phyloP scores from a whole-genome alignment of 2,888 invertebrate species.

The Steinernema scapterisci region DNA sequence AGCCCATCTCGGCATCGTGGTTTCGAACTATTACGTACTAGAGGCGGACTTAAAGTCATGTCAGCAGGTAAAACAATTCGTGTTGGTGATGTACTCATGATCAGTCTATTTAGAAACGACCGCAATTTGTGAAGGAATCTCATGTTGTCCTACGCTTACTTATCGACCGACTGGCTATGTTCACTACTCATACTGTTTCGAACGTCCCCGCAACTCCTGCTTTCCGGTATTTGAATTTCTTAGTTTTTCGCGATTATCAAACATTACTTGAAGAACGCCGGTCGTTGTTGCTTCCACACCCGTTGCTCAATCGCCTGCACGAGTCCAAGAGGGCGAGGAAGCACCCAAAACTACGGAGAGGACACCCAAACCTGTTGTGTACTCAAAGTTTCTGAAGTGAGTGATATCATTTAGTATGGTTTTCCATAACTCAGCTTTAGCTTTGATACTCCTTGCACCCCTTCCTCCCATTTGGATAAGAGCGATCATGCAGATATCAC shows the following conservation, averaged over 20 bases:
- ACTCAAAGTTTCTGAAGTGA: constrained; percentile 1
- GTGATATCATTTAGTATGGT: background rate
- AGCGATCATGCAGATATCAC: background rate
- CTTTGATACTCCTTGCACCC: background rate
- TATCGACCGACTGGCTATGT: background rate
- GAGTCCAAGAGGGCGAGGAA: background rate
- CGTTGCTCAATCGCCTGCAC: background rate
- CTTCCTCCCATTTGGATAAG: background rate
- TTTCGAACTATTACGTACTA: background rate
- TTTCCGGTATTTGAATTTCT: background rate
- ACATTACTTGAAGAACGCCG: background rate
- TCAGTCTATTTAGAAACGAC: background rate
- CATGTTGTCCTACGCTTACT: background rate
- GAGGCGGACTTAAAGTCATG: too few relatives aligned
- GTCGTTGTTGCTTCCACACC: background rate
- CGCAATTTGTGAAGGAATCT: background rate
- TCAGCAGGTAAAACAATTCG: too few relatives aligned
- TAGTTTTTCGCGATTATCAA: background rate
- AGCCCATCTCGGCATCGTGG: background rate
- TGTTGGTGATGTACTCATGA: too few relatives aligned
- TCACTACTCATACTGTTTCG: background rate
- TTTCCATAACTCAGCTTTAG: too few relatives aligned
- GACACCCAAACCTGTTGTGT: background rate
- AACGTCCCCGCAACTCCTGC: background rate
- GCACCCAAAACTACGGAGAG: background rate